Evolutionary conservation across 2,113 vertebrate species (phyloP).

Genomic region (Python bivittatus): DNA sequence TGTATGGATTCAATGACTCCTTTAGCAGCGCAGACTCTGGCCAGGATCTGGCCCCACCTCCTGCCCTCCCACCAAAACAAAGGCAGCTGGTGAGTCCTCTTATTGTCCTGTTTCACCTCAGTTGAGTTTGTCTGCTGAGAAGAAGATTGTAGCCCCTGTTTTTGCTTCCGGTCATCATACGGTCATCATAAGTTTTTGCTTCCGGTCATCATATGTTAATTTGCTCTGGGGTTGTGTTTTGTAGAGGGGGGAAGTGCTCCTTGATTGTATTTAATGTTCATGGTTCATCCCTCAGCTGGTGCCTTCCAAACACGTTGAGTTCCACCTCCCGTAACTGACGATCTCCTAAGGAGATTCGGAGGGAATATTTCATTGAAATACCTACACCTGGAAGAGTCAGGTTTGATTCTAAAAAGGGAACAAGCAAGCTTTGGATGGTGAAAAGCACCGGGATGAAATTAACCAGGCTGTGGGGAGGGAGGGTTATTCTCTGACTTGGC

Average conservation of each 20-base stretch:
- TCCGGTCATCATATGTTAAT: background rate
- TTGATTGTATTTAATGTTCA: background rate
- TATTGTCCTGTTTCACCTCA: too few relatives aligned
- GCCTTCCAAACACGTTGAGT: background rate
- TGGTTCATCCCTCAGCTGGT: background rate
- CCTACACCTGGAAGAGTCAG: too few relatives aligned
- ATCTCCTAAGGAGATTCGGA: too few relatives aligned
- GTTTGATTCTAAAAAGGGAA: too few relatives aligned
- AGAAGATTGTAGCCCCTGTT: too few relatives aligned
- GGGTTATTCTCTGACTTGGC: background rate
- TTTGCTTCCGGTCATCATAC: background rate
- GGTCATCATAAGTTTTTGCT: background rate
- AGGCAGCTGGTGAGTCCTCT: slow-evolving; percentile 89
- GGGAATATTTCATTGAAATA: too few relatives aligned
- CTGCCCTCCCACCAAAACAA: slow-evolving; percentile 94
- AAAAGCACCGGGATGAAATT: background rate
- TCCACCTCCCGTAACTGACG: background rate
- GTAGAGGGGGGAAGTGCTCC: too few relatives aligned
- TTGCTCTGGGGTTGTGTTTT: background rate
- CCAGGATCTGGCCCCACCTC: slow-evolving; percentile 86
- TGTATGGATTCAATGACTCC: slow-evolving; percentile 91
- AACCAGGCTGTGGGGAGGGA: background rate
- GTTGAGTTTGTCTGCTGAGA: too few relatives aligned
- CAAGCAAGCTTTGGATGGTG: too few relatives aligned
- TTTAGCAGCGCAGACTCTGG: slow-evolving; percentile 79